Evolutionary conservation across 2,888 invertebrate genomes (phyloP), one percentile per base, ranked within the genome.

Genomic region (Zonitis immaculata): DNA sequence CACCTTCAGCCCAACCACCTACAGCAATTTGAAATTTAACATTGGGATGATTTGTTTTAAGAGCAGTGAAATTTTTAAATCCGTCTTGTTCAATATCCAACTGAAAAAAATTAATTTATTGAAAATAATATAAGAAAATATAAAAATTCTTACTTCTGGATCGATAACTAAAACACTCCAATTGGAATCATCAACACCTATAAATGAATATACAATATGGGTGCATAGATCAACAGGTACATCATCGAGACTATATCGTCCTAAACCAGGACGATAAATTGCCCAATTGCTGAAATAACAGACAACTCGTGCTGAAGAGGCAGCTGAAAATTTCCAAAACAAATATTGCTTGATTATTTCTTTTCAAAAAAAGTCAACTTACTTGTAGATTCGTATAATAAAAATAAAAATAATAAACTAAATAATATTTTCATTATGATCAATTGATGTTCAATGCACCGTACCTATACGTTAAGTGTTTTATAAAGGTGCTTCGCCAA

Each of bases 1-100:
- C 93, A 11, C 93, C 93, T 70, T 93, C 93, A 0, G 87, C 93
- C 93, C 93, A 94, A 0, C 93, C 93, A 0, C 94, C 94, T 0
- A 93, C 88, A 0, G 93, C 93, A 1, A 93, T 80, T 76, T 84
- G 82, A 42, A 89, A 82, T 74, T 91, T 91, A 6, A 92, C 78
- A 25, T 82, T 73, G 0, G 92, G 91, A 71, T 87, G 82, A 28
- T 81, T 82, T 25, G 81, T 76, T 53, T 85, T 86, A 14, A 93
- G 76, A 11, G 81, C 78, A 0, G 90, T 91, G 71, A 94, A 94
- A 68, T 90, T 89, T 45, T 77, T 79, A 76, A 89, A 93, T 1
- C 92, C 92, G 64, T 78, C 81, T 71, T 88, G 79, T 0, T 87
- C 84, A 3, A 89, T 78, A 68, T 91, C 91, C 68, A 89, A 66